Conservation (phyloP, 2,797 vertebrate species). For the Gallinago nigripennis region DNA sequence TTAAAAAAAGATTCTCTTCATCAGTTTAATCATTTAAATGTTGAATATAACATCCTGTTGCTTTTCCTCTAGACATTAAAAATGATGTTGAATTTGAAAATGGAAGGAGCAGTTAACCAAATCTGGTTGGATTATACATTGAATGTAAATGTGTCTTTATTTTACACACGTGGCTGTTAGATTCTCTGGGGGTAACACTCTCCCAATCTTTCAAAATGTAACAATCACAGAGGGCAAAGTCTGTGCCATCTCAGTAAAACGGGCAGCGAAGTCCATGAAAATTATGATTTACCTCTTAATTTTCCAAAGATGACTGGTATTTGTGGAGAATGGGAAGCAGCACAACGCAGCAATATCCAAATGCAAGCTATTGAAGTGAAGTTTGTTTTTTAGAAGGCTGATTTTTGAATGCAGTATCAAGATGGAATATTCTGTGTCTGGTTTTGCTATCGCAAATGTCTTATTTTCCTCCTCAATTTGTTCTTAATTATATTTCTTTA, state of each 20-base stretch:
- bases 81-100: background rate
- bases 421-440: background rate
- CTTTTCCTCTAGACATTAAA: background rate
- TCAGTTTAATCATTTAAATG: background rate
- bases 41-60: background rate
- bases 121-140: background rate
- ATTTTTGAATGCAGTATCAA: background rate
- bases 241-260: background rate
- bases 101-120: background rate
- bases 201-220: background rate
- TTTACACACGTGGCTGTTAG: background rate
- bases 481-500: slow-evolving; percentile 6
- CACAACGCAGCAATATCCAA: background rate
- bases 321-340: background rate
- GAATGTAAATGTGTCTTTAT: background rate
- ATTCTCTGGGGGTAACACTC: background rate
- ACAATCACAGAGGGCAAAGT: background rate
- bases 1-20: background rate
- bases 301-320: background rate
- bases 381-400: background rate
- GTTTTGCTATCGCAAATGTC: background rate
- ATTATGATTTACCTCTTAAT: background rate
- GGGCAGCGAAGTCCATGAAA: background rate
- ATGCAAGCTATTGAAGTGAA: background rate
- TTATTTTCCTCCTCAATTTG: background rate